Percentiles rank a stretch among this genome's conserved stretches.
These are phyloP conservation scores for Nannoperca obscura DNA, from an alignment of 2,797 vertebrate genomes.

Conservation along the genomic window DNA sequence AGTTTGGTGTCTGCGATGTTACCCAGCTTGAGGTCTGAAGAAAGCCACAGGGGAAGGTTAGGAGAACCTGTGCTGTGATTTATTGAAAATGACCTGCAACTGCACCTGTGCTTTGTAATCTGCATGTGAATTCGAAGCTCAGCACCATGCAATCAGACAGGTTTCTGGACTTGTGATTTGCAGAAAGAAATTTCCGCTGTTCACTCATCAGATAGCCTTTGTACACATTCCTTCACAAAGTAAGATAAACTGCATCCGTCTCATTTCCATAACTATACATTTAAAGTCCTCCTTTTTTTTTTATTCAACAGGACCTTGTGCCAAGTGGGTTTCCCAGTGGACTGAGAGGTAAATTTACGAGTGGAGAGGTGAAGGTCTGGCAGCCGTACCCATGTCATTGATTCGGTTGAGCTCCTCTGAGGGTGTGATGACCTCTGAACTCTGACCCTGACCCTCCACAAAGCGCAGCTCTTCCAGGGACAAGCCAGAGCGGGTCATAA, in stretches of 20 bases:
- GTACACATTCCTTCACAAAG: constrained; percentile 46
- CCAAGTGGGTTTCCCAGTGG: constrained; percentile 30
- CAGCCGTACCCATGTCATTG: constrained; percentile 90
- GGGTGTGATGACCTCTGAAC: constrained; percentile 92
- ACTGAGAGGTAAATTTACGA: constrained; percentile 56
- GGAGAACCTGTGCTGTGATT: background rate
- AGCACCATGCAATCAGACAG: constrained; percentile 17
- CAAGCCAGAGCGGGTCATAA: constrained; percentile 92
- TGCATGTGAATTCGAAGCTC: constrained; percentile 29
- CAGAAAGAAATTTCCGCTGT: background rate
- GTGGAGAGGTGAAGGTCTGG: constrained; percentile 55
- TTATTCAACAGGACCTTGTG: constrained; percentile 77
- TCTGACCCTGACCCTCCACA: constrained; percentile 98
- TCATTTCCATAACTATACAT: constrained; percentile 72
- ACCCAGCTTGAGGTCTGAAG: constrained; percentile 92
- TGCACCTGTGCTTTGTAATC: constrained; percentile 23
- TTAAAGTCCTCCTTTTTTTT: constrained; percentile 29
- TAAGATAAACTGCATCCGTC: constrained; percentile 24
- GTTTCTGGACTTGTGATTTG: constrained; percentile 41
- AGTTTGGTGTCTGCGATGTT: constrained; percentile 89
- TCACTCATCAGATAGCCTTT: constrained; percentile 25
- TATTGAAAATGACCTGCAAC: constrained; percentile 21
- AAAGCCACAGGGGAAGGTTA: constrained; percentile 40
- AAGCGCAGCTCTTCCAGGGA: constrained; percentile 97
- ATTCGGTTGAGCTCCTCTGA: constrained; percentile 95